phyloP scores from a whole-genome alignment of 1,140 invertebrate genomes.

The Berghia stephanieae region DNA sequence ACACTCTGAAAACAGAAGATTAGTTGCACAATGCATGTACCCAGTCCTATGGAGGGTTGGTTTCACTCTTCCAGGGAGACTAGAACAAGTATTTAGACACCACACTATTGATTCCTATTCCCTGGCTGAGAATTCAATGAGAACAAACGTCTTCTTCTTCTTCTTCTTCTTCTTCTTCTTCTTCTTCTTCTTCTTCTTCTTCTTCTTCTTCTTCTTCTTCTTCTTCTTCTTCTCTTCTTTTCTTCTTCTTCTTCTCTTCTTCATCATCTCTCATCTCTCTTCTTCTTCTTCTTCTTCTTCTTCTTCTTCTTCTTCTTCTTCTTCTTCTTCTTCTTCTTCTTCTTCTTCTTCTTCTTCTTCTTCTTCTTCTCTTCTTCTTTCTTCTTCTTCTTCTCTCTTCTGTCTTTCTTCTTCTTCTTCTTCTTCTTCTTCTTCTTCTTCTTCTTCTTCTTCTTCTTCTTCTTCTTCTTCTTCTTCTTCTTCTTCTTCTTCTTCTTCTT shows the following conservation, averaged over 20 bases:
- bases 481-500: not conserved
- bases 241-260: not conserved
- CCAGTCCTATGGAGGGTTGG: too few species aligned
- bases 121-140: too few species aligned
- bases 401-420: too few species aligned
- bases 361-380: not conserved
- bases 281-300: not conserved
- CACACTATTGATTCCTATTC: too few species aligned
- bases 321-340: not conserved
- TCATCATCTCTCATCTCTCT: not conserved
- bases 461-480: not conserved
- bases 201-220: slow-evolving; percentile 6
- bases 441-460: not conserved
- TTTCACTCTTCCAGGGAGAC: too few species aligned
- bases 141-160: not conserved
- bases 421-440: not conserved
- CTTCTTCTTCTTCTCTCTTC: not conserved
- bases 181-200: not conserved
- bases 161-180: not conserved
- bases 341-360: not conserved
- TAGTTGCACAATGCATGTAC: too few species aligned
- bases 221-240: slow-evolving; percentile 19
- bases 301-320: not conserved
- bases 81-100: too few species aligned
- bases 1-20: too few species aligned